Evolutionary conservation across 1,140 invertebrate species (phyloP), one percentile per base, ranked within the genome.

Genomic region (Drosophila bocki): DNA sequence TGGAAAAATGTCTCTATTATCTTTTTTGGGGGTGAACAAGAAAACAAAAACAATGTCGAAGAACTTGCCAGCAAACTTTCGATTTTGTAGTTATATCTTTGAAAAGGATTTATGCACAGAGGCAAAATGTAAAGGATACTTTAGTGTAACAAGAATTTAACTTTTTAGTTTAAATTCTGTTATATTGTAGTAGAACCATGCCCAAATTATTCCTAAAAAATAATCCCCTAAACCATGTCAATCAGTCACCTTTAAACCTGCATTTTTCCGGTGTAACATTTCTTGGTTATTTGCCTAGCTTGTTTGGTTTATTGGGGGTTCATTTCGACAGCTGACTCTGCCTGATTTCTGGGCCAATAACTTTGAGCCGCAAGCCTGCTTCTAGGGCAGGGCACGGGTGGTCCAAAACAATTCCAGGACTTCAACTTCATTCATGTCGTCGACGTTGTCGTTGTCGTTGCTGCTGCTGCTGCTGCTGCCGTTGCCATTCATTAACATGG

Each of bases 401-500:
- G 47, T 7, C 22, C 12, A 54, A 57, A 67, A 65, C 61, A 58
- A 74, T 74, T 72, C 67, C 54, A 74, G 70, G 54, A 74, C 75
- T 78, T 69, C 74, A 45, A 72, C 75, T 78, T 69, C 75, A 78
- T 78, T 78, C 63, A 57, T 76, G 59, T 75, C 60, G 57, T 65
- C 45, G 54, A 13, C 44, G 72, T 64, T 37, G 51, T 54, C 51
- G 51, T 54, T 54, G 51, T 8, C 17, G 33, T 15, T 37, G 35
- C 11, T 45, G 42, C 11, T 9, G 17, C 1, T 47, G 19, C 12
- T 48, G 58, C 48, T 57, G 42, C 56, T 47, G 41, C 26, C 44
- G n/a, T 59, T 47, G 78, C 84, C 80, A 90, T 88, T 88, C 84
- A 88, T 88, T 85, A 88, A 84, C 77, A 63, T 68, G 78, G 84